phyloP scores from a whole-genome alignment of 1,140 invertebrate genomes.

The Frieseomelitta varia region DNA sequence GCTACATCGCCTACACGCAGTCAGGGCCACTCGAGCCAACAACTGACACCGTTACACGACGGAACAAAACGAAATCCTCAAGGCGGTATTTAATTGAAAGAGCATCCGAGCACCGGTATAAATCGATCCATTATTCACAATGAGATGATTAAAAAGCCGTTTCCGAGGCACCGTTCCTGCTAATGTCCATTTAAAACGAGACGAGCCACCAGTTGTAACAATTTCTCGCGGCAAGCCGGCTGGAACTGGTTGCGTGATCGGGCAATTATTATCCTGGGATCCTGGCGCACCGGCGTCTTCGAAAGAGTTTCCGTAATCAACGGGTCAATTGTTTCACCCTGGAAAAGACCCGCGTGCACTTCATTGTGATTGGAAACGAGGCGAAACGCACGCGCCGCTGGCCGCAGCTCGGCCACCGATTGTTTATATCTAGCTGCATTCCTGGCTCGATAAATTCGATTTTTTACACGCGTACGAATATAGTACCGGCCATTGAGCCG shows the following conservation, averaged over 20 bases:
- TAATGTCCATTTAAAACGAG: constrained; percentile 53
- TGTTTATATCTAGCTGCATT: constrained; percentile 64
- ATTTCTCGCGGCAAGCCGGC: constrained; percentile 14
- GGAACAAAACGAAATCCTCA: constrained; percentile 2
- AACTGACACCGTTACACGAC: constrained; percentile 7
- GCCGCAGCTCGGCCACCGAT: constrained; percentile 29
- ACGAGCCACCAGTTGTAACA: constrained; percentile 23
- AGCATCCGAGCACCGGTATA: background rate
- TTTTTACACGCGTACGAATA: constrained; percentile 71
- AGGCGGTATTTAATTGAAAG: constrained; percentile 25
- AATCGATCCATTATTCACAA: constrained; percentile 43
- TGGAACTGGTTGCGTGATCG: constrained; percentile 18
- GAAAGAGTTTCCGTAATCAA: constrained; percentile 56
- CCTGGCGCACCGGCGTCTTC: background rate
- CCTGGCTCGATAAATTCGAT: constrained; percentile 71
- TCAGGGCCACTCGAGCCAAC: background rate
- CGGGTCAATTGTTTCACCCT: constrained; percentile 55
- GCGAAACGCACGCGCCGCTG: constrained; percentile 40
- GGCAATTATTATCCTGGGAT: constrained; percentile 56
- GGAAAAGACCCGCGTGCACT: background rate
- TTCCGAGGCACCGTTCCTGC: constrained; percentile 25
- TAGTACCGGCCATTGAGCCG: constrained; percentile 70
- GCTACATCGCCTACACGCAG: background rate
- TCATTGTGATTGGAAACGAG: background rate
- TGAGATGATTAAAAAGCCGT: constrained; percentile 42